Percentiles rank a stretch among this genome's conserved stretches.
phyloP scores from a whole-genome alignment of 2,888 invertebrate genomes.

The Pyrochroa serraticornis region DNA sequence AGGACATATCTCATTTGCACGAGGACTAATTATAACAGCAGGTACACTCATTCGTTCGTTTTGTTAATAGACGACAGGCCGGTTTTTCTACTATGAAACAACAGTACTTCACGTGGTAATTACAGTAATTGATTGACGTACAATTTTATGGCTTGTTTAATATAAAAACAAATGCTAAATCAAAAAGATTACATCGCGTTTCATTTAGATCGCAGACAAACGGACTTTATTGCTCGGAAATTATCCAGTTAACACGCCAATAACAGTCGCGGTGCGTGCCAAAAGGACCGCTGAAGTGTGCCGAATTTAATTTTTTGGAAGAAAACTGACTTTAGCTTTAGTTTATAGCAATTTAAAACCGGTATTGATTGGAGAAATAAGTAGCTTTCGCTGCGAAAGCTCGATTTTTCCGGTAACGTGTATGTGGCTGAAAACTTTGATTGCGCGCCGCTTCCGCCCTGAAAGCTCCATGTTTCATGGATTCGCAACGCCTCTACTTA shows the following conservation, averaged over 20 bases:
- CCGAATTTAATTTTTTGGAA: too few relatives aligned
- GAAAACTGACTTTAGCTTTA: too few relatives aligned
- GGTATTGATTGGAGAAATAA: too few relatives aligned
- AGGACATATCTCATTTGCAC: conserved; percentile 30
- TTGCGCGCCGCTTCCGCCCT: too few relatives aligned
- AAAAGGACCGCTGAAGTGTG: too few relatives aligned
- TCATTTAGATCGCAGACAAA: conserved; percentile 7
- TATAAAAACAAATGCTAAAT: conserved; percentile 8
- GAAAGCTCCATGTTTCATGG: too few relatives aligned
- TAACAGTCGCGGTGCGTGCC: not conserved
- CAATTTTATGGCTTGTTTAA: conserved; percentile 12
- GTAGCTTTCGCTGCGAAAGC: too few relatives aligned
- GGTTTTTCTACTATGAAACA: not conserved
- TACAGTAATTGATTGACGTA: conserved; percentile 17
- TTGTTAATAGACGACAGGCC: conserved; percentile 9
- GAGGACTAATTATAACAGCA: conserved; percentile 30
- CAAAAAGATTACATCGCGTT: conserved; percentile 5
- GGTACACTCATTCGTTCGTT: conserved; percentile 15
- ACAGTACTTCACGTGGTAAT: conserved; percentile 9
- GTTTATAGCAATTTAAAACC: too few relatives aligned
- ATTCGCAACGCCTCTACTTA: not conserved
- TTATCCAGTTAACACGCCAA: not conserved
- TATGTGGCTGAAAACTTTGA: too few relatives aligned
- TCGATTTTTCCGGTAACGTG: too few relatives aligned
- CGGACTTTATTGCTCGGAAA: conserved; percentile 6